A percentile compares a stretch with the other conserved stretches of the same genome.
Evolutionary conservation across 2,113 vertebrate species (phyloP).

Genomic region (Microtus ochrogaster): DNA sequence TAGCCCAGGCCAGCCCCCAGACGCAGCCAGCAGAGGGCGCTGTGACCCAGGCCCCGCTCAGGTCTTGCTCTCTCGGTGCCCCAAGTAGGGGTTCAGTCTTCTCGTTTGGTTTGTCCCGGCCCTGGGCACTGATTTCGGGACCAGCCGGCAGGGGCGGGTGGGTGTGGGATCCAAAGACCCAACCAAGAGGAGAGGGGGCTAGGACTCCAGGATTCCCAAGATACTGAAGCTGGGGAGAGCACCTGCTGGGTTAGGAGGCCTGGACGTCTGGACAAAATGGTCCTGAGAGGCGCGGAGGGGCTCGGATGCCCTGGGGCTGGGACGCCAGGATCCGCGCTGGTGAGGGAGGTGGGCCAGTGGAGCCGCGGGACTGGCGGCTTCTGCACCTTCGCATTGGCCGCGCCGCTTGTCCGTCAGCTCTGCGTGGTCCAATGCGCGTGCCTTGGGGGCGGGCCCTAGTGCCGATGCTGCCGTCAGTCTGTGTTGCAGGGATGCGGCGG

Average conservation of each 20-base stretch:
- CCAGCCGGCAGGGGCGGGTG: background rate
- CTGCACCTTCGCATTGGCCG: constrained; percentile 63
- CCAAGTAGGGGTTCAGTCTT: background rate
- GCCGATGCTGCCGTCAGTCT: constrained; percentile 83
- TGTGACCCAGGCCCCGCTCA: background rate
- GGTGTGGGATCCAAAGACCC: background rate
- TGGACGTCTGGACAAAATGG: background rate
- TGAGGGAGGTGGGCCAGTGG: constrained; percentile 48
- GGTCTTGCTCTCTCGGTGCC: background rate
- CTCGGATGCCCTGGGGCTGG: background rate
- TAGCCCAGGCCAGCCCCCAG: background rate
- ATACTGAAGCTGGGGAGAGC: background rate
- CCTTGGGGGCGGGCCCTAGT: constrained; percentile 65
- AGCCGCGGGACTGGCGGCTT: constrained; percentile 29
- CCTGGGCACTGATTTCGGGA: background rate
- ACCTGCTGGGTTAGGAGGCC: background rate
- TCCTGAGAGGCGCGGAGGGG: background rate
- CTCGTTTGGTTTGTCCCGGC: background rate
- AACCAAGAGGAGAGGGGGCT: background rate
- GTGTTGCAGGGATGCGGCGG: constrained; percentile 85
- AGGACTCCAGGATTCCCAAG: constrained; percentile 1
- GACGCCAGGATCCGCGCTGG: constrained; percentile 64
- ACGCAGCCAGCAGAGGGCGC: constrained; percentile 75
- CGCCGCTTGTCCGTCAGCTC: constrained; percentile 57
- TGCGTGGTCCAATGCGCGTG: constrained; percentile 66